Evolutionary conservation across 2,888 invertebrate species (phyloP).

Genomic region (Eremobia ochroleuca): DNA sequence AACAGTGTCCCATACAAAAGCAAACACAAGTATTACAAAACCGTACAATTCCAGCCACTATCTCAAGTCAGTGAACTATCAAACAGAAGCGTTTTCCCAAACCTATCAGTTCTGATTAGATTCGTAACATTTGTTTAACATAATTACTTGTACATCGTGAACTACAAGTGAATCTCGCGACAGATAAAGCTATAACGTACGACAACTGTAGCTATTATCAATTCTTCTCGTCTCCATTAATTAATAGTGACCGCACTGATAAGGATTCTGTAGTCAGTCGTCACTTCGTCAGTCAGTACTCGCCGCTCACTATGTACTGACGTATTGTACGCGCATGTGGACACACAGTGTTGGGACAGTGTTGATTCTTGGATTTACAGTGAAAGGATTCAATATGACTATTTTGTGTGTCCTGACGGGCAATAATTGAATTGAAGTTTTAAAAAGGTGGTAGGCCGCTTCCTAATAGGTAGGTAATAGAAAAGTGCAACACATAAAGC

Average conservation of each 20-base stretch:
- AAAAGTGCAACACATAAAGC: neutral
- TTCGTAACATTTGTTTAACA: constrained; percentile 41
- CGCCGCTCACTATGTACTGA: constrained; percentile 53
- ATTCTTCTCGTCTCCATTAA: constrained; percentile 73
- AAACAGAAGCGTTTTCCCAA: constrained; percentile 40
- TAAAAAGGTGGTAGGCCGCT: neutral
- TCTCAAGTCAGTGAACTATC: constrained; percentile 53
- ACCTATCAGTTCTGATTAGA: constrained; percentile 47
- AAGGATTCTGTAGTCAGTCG: constrained; percentile 66
- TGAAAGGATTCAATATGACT: constrained; percentile 38
- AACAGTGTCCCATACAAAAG: constrained; percentile 1
- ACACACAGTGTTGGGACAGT: constrained; percentile 15
- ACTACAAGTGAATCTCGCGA: constrained; percentile 67
- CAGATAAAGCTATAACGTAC: constrained; percentile 59
- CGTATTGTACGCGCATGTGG: constrained; percentile 36
- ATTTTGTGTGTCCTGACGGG: neutral
- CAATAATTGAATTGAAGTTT: constrained; percentile 7
- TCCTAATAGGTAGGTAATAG: neutral
- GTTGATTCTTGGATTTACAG: constrained; percentile 42
- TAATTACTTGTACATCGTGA: constrained; percentile 37
- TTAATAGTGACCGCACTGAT: constrained; percentile 74
- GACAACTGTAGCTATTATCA: constrained; percentile 67
- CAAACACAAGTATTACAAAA: constrained; percentile 18
- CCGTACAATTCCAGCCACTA: constrained; percentile 19
- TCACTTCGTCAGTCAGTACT: constrained; percentile 72